Evolutionary conservation across 2,888 invertebrate genomes (phyloP).

Genomic region (Eurois occulta): DNA sequence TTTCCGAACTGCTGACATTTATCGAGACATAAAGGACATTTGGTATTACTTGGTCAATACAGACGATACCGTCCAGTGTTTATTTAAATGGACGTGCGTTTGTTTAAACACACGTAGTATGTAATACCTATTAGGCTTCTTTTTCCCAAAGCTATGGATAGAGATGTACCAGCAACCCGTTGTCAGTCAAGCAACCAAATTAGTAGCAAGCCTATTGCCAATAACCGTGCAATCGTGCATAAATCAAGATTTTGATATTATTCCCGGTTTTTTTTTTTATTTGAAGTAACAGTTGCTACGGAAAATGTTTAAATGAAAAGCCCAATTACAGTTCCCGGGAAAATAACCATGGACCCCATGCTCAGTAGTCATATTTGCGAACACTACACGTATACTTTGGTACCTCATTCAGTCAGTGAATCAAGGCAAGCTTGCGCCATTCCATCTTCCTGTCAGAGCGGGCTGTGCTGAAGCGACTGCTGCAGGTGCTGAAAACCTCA

Average conservation of each 20-base stretch:
- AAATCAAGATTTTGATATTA: neutral
- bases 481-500: too few relatives aligned
- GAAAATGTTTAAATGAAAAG: neutral
- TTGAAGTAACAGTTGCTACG: neutral
- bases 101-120: neutral
- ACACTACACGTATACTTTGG: neutral
- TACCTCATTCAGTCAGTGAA: neutral
- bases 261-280: neutral
- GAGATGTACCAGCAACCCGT: neutral
- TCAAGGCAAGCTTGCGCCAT: neutral
- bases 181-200: neutral
- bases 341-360: neutral
- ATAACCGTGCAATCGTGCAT: too few relatives aligned
- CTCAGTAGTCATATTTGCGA: neutral
- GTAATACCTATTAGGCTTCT: neutral
- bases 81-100: neutral
- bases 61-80: neutral
- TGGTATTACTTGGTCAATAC: slow-evolving; percentile 19
- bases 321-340: neutral
- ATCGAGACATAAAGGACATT: slow-evolving; percentile 36
- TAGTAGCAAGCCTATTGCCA: neutral
- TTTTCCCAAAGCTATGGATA: neutral
- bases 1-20: slow-evolving; percentile 49
- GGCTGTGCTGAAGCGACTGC: too few relatives aligned
- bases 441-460: too few relatives aligned